These are phyloP conservation scores for Trichomycterus rosablanca DNA, from an alignment of 2,113 vertebrate species.

Conservation along the genomic window DNA sequence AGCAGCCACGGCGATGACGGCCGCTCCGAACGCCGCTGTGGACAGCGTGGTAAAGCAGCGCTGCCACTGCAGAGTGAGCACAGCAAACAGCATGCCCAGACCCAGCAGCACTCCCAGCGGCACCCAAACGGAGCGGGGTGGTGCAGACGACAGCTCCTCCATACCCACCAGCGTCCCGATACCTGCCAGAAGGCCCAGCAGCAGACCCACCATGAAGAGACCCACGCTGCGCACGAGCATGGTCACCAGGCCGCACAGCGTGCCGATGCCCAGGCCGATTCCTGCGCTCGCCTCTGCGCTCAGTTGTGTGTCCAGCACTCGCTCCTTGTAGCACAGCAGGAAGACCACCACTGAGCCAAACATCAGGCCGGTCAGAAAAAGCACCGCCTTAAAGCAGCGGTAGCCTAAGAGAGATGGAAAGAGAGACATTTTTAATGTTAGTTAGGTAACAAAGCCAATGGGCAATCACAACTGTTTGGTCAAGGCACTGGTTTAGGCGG, in stretches of 20 bases:
- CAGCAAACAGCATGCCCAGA: slow-evolving; percentile 90
- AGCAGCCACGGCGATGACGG: slow-evolving; percentile 85
- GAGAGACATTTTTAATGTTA: not conserved
- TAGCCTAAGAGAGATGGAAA: slow-evolving; percentile 79
- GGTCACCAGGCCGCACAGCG: slow-evolving; percentile 94
- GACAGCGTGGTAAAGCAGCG: slow-evolving; percentile 90
- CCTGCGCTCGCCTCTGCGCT: slow-evolving; percentile 90
- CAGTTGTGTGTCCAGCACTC: slow-evolving; percentile 94
- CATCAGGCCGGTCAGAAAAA: slow-evolving; percentile 95
- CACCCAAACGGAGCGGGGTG: slow-evolving; percentile 90
- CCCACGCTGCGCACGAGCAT: slow-evolving; percentile 97
- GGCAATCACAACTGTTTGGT: too few relatives aligned
- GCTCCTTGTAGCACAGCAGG: slow-evolving; percentile 96
- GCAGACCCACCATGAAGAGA: slow-evolving; percentile 95
- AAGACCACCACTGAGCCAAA: slow-evolving; percentile 96
- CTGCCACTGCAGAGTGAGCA: slow-evolving; percentile 96
- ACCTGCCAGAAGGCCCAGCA: slow-evolving; percentile 88
- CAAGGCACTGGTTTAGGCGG: too few relatives aligned
- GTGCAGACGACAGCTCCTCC: slow-evolving; percentile 83
- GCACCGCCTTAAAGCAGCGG: slow-evolving; percentile 97
- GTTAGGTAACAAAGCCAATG: too few relatives aligned
- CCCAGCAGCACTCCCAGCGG: slow-evolving; percentile 89
- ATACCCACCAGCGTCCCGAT: slow-evolving; percentile 82
- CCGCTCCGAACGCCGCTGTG: slow-evolving; percentile 85
- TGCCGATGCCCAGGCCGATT: slow-evolving; percentile 89